phyloP scores from a whole-genome alignment of 2,113 vertebrate species.

The Columbina picui region DNA sequence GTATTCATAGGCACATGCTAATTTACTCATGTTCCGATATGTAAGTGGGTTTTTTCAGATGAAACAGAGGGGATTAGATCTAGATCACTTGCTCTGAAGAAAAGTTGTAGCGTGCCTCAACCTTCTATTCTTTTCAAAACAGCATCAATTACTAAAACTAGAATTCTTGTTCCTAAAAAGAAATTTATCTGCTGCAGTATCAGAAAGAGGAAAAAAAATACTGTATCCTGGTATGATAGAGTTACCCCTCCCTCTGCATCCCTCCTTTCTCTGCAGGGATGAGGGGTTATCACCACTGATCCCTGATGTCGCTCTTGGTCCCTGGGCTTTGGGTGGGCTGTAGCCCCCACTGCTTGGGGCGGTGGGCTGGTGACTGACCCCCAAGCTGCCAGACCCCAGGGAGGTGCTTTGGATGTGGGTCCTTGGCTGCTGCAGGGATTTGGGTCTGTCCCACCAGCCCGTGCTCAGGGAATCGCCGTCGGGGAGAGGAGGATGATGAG shows the following conservation, averaged over 20 bases:
- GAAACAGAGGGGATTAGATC: conserved; percentile 59
- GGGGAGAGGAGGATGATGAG: neutral
- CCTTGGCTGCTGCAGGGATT: neutral
- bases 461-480: accelerated
- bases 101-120: conserved; percentile 19
- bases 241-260: neutral
- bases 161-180: neutral
- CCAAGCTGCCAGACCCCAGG: accelerated
- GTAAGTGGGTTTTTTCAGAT: conserved; percentile 11
- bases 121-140: neutral
- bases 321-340: neutral
- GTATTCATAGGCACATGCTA: conserved; percentile 63
- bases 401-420: neutral
- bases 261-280: accelerated
- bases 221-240: neutral
- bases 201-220: neutral
- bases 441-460: neutral
- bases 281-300: neutral
- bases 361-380: neutral
- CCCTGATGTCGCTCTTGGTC: neutral
- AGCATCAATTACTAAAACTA: neutral
- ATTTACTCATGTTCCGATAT: conserved; percentile 30
- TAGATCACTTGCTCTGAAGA: conserved; percentile 54
- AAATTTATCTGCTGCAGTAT: neutral
- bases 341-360: neutral